phyloP scores from a whole-genome alignment of 2,113 vertebrate genomes.

The Triplophysa tibetana region DNA sequence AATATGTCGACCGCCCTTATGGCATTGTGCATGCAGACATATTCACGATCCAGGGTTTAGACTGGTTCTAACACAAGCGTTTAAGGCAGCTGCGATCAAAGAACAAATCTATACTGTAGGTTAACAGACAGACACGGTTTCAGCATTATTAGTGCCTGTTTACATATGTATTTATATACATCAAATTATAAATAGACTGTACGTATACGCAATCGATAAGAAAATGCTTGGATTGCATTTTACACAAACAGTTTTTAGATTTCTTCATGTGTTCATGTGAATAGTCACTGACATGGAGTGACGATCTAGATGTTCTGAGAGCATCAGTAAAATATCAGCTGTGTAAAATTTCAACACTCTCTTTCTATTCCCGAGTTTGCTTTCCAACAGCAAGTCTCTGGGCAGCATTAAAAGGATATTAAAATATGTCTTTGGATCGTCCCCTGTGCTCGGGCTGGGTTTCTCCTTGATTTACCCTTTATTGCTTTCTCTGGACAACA shows the following conservation, averaged over 20 bases:
- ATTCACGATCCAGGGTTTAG: no score
- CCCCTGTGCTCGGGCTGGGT: background rate
- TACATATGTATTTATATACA: no score
- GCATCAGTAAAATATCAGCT: background rate
- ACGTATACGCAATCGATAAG: no score
- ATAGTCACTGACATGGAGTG: background rate
- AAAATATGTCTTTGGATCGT: background rate
- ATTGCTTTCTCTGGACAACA: background rate
- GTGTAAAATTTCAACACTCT: no score
- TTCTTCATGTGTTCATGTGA: background rate
- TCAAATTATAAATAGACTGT: no score
- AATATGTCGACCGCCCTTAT: no score
- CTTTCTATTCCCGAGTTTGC: background rate
- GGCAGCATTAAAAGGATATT: background rate
- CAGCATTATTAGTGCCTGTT: no score
- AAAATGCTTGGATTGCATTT: background rate
- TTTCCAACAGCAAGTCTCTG: background rate
- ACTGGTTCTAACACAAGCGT: no score
- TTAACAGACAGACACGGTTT: no score
- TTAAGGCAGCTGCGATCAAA: no score
- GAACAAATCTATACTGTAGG: no score
- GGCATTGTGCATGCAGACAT: no score
- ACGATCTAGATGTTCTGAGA: background rate
- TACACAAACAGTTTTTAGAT: background rate
- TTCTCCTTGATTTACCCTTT: constrained; percentile 13